Percentiles rank a stretch among this genome's conserved stretches.
These are phyloP conservation scores for Diploscapter pachys DNA, from an alignment of 1,140 invertebrate genomes.

Conservation along the genomic window DNA sequence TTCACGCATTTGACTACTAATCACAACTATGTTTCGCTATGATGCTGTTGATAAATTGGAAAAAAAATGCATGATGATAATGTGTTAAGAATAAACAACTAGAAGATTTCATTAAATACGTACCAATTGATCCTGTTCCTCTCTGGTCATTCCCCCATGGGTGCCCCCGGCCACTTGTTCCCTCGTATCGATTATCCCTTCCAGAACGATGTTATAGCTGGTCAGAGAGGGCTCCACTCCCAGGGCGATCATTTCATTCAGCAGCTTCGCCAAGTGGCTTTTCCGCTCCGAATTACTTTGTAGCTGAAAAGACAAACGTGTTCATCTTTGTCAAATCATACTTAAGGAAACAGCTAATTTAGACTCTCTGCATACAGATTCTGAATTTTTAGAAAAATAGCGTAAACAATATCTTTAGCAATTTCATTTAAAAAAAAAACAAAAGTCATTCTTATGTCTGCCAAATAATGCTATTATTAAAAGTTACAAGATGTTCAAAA, in stretches of 20 bases:
- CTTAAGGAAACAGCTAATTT: background rate
- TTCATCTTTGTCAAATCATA: background rate
- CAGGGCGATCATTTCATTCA: constrained; percentile 30
- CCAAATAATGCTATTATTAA: too few species aligned
- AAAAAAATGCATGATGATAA: too few species aligned
- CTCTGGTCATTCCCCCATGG: too few species aligned
- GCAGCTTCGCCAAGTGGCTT: background rate
- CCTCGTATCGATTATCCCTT: background rate
- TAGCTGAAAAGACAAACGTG: background rate
- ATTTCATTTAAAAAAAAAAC: too few species aligned
- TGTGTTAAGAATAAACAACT: too few species aligned
- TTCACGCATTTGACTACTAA: too few species aligned
- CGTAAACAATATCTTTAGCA: constrained; percentile 28
- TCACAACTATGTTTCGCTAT: too few species aligned
- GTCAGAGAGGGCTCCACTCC: constrained; percentile 32
- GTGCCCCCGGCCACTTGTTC: background rate
- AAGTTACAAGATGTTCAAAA: background rate
- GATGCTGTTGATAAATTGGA: too few species aligned
- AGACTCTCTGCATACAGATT: background rate
- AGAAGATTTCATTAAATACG: too few species aligned
- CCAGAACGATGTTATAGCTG: constrained; percentile 38
- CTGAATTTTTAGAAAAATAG: constrained; percentile 18
- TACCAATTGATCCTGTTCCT: too few species aligned
- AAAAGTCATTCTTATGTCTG: too few species aligned
- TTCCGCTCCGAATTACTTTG: background rate